Evolutionary conservation across 2,113 vertebrate genomes (phyloP).

Genomic region (Lamprotornis superbus): DNA sequence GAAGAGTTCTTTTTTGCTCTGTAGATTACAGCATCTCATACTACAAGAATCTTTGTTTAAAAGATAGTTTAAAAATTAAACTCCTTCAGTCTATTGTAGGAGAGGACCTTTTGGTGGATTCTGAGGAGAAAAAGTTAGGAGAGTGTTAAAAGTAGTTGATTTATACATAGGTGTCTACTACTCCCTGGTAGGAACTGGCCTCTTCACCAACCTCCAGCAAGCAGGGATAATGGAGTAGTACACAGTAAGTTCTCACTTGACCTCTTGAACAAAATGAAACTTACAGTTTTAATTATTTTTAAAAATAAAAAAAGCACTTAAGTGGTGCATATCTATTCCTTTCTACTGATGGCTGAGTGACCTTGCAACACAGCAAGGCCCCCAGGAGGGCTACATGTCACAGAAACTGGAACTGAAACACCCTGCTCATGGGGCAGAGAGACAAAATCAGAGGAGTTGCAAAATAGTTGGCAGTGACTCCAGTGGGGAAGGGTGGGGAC

Average conservation of each 20-base stretch:
- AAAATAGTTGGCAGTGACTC: background rate
- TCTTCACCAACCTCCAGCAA: background rate
- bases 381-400: background rate
- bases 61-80: background rate
- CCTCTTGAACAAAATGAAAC: background rate
- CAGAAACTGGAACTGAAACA: background rate
- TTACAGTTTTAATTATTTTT: background rate
- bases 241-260: background rate
- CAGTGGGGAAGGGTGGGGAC: background rate
- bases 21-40: background rate
- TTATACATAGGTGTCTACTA: background rate
- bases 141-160: background rate
- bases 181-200: too few relatives aligned
- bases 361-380: rapidly evolving
- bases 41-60: background rate
- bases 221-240: background rate
- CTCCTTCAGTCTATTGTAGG: background rate
- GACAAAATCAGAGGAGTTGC: background rate
- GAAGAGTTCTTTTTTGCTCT: background rate
- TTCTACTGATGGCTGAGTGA: background rate
- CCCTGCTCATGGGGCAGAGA: background rate
- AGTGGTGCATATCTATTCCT: background rate
- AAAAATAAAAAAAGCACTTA: background rate
- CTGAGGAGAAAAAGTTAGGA: background rate
- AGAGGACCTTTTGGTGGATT: background rate